These are phyloP conservation scores for Tineola bisselliella DNA, from an alignment of 2,888 invertebrate species.

Conservation along the genomic window DNA sequence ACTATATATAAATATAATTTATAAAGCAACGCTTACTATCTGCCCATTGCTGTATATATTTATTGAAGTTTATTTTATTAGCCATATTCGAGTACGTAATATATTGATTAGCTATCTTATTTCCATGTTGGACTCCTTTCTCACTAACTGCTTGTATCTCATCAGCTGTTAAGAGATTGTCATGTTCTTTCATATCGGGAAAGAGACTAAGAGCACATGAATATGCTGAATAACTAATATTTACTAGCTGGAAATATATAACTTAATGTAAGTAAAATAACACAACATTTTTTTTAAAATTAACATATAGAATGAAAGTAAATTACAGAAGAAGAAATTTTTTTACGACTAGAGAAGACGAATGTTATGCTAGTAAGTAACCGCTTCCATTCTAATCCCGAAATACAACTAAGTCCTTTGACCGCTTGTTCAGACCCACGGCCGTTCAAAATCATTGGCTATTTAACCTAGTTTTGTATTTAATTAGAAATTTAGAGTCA, in stretches of 20 bases:
- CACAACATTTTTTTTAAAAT: too few relatives aligned
- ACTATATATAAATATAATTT: too few relatives aligned
- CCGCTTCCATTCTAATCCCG: too few relatives aligned
- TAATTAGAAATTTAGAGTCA: too few relatives aligned
- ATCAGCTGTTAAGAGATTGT: conserved; percentile 37
- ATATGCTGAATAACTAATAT: conserved; percentile 48
- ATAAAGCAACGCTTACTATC: conserved; percentile 1
- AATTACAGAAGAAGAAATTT: too few relatives aligned
- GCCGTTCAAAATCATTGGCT: too few relatives aligned
- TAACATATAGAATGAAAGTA: too few relatives aligned
- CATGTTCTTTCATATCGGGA: conserved; percentile 58
- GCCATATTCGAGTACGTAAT: neutral
- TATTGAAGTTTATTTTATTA: neutral
- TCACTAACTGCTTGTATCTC: conserved; percentile 38
- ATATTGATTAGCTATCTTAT: neutral
- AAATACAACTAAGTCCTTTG: too few relatives aligned
- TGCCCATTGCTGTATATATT: neutral
- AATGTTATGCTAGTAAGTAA: too few relatives aligned
- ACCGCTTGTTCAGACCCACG: too few relatives aligned
- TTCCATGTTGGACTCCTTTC: conserved; percentile 26
- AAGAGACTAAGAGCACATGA: conserved; percentile 57
- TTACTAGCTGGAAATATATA: conserved; percentile 39
- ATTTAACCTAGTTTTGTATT: too few relatives aligned
- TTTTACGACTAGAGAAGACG: too few relatives aligned
- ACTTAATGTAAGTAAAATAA: conserved; percentile 14